Base-by-base conservation (phyloP, 1,140 invertebrate genomes). In the Procambarus clarkii region DNA sequence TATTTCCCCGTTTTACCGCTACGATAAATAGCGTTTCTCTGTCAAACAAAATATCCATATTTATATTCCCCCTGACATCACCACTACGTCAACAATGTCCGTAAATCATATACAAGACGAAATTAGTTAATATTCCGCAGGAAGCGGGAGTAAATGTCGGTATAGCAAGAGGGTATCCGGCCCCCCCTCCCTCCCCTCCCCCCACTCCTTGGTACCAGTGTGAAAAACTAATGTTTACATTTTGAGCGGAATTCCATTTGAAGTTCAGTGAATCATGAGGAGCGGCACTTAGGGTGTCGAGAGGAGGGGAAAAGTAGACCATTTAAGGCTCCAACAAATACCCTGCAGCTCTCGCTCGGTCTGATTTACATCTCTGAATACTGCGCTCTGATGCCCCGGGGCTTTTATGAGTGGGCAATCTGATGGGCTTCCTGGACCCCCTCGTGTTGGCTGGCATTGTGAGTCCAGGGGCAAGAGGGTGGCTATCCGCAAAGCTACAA, bases 151-250 rank as follows among this genome's bases (percentile, higher is more conserved):
- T 74, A 34, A 74, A 74, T 24, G 5, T 18, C 60, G 13, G 69
- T 54, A 11, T 34, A 74, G 34, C n/a, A 74, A 74, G 69, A 74
- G 69, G 69, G 21, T 24, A 11, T 21, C 21, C n/a, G 5, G n/a
- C n/a, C 76, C 50, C 85, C 74, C 24, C 76, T n/a, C 13, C 8
- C 24, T 58, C n/a, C n/a, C n/a, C n/a, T n/a, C n/a, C n/a, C n/a
- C n/a, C n/a, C n/a, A n/a, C n/a, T n/a, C n/a, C n/a, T n/a, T n/a
- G 48, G 48, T 44, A 54, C 18, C 48, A 3, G 74, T 86, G 84
- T 86, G 85, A 86, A 86, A 86, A 86, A 71, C 71, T 78, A 86
- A 78, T 86, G 85, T 86, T 86, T 86, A 50, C 71, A 50, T 86
- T 86, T 78, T 86, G 74, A 74, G 34, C 85, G 76, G 85, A 86